Conservation (phyloP, 2,797 vertebrate species). For the Tadarida brasiliensis region DNA sequence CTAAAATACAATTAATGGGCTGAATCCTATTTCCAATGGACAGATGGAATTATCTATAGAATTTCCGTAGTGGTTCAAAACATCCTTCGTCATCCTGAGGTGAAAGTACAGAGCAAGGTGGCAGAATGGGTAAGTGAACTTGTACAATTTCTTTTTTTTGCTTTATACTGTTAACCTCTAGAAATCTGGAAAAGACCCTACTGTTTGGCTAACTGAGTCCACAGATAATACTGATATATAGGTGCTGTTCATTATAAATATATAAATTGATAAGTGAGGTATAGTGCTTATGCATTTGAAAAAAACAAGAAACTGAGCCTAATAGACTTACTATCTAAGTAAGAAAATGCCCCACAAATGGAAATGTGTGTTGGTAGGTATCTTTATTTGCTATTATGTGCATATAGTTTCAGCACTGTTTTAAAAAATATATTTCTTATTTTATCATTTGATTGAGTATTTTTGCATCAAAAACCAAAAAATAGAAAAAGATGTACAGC, state of each 20-base stretch:
- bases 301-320: background rate
- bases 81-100: slow-evolving; percentile 72
- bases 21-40: slow-evolving; percentile 80
- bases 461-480: background rate
- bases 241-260: background rate
- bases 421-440: background rate
- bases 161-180: slow-evolving; percentile 19
- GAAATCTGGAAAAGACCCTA: background rate
- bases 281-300: background rate
- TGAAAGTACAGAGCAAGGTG: slow-evolving; percentile 86
- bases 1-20: slow-evolving; percentile 56
- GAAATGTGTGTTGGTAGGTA: background rate
- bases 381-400: background rate
- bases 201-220: background rate
- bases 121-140: slow-evolving; percentile 92
- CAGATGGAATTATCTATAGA: slow-evolving; percentile 94
- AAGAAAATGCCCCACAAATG: background rate
- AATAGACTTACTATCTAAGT: background rate
- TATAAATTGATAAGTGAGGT: background rate
- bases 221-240: background rate
- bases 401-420: background rate
- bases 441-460: background rate
- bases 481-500: background rate
- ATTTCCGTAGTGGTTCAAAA: slow-evolving; percentile 89
- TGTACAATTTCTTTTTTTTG: background rate